phyloP scores from a whole-genome alignment of 1,140 invertebrate species.

The Anagrus nilaparvatae region DNA sequence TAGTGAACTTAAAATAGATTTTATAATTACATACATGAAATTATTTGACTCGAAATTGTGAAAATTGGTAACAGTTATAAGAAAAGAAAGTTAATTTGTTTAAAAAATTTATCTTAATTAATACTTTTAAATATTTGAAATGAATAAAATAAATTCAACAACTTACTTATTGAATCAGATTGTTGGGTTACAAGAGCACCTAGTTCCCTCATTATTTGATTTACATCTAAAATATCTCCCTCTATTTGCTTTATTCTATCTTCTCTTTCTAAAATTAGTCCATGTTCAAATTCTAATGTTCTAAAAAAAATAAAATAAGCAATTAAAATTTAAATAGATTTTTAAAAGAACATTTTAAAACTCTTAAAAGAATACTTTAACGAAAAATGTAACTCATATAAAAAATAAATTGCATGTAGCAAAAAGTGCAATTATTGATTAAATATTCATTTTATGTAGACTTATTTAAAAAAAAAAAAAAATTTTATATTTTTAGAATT shows the following conservation, averaged over 20 bases:
- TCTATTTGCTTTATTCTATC: conserved; percentile 66
- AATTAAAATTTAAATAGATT: conserved; percentile 6
- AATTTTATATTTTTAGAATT: background rate
- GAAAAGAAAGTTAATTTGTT: too few relatives aligned
- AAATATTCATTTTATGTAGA: background rate
- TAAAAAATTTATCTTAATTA: too few relatives aligned
- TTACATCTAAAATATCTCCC: conserved; percentile 79
- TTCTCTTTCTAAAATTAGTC: conserved; percentile 62
- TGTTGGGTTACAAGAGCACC: conserved; percentile 71
- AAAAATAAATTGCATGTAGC: too few relatives aligned
- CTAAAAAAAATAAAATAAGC: conserved; percentile 20
- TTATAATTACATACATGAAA: too few relatives aligned
- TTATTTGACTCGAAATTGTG: too few relatives aligned
- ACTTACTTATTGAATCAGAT: conserved; percentile 70
- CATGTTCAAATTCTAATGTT: conserved; percentile 62
- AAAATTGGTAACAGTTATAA: too few relatives aligned
- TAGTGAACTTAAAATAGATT: too few relatives aligned
- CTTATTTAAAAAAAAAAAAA: background rate
- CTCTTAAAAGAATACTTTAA: too few relatives aligned
- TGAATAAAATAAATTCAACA: conserved; percentile 4
- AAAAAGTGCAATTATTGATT: too few relatives aligned
- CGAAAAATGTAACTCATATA: too few relatives aligned
- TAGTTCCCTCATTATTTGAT: conserved; percentile 86
- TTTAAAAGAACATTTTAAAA: background rate
- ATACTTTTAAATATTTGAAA: background rate